Evolutionary conservation across 2,888 invertebrate species (phyloP).

Genomic region (Exocentrus adspersus): DNA sequence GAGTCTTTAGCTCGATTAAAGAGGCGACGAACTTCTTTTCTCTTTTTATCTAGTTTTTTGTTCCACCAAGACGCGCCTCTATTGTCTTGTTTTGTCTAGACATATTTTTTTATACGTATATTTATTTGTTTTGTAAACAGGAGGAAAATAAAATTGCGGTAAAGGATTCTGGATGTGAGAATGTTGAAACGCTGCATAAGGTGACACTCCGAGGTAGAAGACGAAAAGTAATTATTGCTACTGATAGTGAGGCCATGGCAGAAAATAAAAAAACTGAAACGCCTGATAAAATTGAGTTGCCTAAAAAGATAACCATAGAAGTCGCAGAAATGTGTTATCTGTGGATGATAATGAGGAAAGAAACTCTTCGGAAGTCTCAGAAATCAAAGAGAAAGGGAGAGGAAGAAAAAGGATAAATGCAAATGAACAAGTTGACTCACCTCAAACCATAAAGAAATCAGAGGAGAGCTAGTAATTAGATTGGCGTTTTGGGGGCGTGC

Average conservation of each 20-base stretch:
- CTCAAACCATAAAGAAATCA: too few species aligned
- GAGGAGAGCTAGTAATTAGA: too few species aligned
- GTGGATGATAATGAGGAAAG: neutral
- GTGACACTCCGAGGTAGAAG: neutral
- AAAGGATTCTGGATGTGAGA: neutral
- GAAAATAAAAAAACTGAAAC: neutral
- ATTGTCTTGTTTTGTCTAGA: too few species aligned
- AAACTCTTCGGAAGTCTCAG: neutral
- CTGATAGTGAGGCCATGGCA: neutral
- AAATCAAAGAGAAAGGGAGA: constrained; percentile 15
- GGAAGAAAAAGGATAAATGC: neutral
- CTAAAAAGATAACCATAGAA: constrained; percentile 5
- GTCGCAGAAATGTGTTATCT: neutral
- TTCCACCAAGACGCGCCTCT: too few species aligned
- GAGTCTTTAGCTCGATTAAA: too few species aligned
- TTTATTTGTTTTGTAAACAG: too few species aligned
- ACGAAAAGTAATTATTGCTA: neutral
- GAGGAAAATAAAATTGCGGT: neutral
- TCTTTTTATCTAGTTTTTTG: too few species aligned
- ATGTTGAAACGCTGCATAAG: neutral
- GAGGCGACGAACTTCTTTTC: too few species aligned
- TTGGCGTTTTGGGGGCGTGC: too few species aligned
- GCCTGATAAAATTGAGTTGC: neutral
- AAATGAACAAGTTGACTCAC: neutral
- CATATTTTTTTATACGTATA: too few species aligned